Base-by-base conservation (phyloP, 2,797 vertebrate species). In the Buceros bicornis region DNA sequence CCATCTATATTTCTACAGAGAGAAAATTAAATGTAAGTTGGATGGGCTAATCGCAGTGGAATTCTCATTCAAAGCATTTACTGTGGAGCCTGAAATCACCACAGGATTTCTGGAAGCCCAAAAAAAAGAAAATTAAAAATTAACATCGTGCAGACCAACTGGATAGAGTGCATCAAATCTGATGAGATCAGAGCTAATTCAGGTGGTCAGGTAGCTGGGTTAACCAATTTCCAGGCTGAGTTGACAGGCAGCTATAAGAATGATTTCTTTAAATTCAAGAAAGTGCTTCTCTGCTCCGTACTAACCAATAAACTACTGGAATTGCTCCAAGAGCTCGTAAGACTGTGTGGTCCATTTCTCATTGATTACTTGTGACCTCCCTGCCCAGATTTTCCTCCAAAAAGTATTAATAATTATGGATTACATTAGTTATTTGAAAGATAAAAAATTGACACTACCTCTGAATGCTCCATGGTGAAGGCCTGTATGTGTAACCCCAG, bases 51-150 rank as follows among this genome's bases (percentile, higher is more conserved):
- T 97, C 98, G 98, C 97, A 94, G 98, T 98, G 31, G 98, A 98
- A 98, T 98, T 98, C n/a, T 96, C 98, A 25, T 98, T 98, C 93
- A 98, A 95, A 97, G 98, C 98, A 97, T 98, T 99, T 82, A 98
- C 98, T 94, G 98, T 98, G 95, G 98, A 98, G 97, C 98, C 98
- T 80, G 98, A 98, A 96, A 98, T 95, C 89, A 95, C 98, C 86
- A 98, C 97, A 10, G 98, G 98, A 97, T 98, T 99, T 96, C 98
- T 98, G 85, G 98, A 98, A 95, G 97, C 97, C 70, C 11, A 40
- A 40, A 40, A 40, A 40, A 40, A 40, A 40, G 82, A 16, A 87
- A 72, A 66, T 56, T 77, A 62, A 18, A 90, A 90, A 64, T 67
- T n/a, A 77, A 33, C 54, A 66, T 5, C 58, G 47, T 48, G 16